A percentile compares a stretch with the other conserved stretches of the same genome.
phyloP scores from a whole-genome alignment of 2,888 invertebrate genomes.

The Temnothorax unifasciatus region DNA sequence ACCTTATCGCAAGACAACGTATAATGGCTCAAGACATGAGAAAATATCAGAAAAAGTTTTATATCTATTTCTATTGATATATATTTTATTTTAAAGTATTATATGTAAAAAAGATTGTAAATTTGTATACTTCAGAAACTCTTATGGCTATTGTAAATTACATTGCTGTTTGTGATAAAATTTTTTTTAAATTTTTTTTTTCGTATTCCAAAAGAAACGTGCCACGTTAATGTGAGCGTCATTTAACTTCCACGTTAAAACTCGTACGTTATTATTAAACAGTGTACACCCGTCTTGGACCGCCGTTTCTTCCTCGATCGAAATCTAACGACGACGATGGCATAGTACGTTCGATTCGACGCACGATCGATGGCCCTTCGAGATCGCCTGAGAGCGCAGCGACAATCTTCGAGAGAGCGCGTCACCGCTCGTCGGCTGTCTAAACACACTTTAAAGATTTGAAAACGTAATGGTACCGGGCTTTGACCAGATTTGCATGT shows the following conservation, averaged over 20 bases:
- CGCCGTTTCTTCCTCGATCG: neutral
- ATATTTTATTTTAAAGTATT: neutral
- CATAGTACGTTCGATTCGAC: neutral
- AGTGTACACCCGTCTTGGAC: neutral
- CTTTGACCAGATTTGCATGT: conserved; percentile 86
- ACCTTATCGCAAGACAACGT: neutral
- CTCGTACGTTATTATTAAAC: neutral
- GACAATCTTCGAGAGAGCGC: conserved; percentile 46
- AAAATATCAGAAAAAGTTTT: neutral
- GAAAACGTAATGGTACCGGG: conserved; percentile 86
- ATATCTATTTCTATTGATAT: neutral
- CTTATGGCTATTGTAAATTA: neutral
- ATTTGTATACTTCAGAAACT: neutral
- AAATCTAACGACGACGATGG: neutral
- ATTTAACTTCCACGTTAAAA: neutral
- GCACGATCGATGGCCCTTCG: conserved; percentile 23
- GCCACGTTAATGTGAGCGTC: neutral
- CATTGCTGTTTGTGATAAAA: neutral
- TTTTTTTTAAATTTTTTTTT: neutral
- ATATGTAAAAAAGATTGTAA: neutral
- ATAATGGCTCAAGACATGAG: neutral
- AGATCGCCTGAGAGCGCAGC: conserved; percentile 31
- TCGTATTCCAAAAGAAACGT: neutral
- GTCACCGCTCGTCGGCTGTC: conserved; percentile 81
- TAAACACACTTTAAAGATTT: conserved; percentile 87